Evolutionary conservation across 2,797 vertebrate genomes (phyloP).

Genomic region (Muscicapa striata): DNA sequence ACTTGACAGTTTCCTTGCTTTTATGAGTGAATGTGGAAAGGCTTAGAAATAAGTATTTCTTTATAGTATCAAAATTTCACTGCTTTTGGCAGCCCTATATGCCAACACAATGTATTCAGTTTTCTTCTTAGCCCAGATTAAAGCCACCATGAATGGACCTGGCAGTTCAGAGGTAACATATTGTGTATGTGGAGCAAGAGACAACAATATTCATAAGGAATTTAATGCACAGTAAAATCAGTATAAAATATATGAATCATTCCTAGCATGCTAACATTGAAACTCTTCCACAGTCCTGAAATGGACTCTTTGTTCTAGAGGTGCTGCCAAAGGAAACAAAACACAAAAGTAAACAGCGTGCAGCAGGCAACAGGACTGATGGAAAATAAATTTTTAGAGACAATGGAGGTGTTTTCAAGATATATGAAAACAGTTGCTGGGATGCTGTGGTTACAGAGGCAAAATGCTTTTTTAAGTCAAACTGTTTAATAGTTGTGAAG

Average conservation of each 20-base stretch:
- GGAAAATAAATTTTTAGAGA: conserved; percentile 2
- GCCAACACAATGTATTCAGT: neutral
- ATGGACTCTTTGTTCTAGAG: neutral
- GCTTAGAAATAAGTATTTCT: neutral
- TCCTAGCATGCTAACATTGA: neutral
- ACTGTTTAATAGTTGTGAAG: neutral
- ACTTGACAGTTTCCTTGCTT: neutral
- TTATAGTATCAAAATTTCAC: neutral
- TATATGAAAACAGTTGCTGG: neutral
- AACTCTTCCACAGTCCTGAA: neutral
- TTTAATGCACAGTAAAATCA: neutral
- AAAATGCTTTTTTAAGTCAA: conserved; percentile 14
- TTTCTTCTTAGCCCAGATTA: neutral
- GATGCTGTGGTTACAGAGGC: conserved; percentile 10
- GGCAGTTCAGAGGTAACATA: neutral
- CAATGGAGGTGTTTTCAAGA: neutral
- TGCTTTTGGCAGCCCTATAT: neutral
- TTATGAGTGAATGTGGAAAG: neutral
- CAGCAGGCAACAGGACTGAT: neutral
- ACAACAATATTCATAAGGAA: neutral
- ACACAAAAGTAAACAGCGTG: neutral
- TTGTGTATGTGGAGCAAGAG: neutral
- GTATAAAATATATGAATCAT: neutral
- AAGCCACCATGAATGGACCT: neutral
- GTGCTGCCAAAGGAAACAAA: conserved; percentile 4